These are phyloP conservation scores for Carettochelys insculpta DNA, from an alignment of 2,113 vertebrate species.

Conservation along the genomic window DNA sequence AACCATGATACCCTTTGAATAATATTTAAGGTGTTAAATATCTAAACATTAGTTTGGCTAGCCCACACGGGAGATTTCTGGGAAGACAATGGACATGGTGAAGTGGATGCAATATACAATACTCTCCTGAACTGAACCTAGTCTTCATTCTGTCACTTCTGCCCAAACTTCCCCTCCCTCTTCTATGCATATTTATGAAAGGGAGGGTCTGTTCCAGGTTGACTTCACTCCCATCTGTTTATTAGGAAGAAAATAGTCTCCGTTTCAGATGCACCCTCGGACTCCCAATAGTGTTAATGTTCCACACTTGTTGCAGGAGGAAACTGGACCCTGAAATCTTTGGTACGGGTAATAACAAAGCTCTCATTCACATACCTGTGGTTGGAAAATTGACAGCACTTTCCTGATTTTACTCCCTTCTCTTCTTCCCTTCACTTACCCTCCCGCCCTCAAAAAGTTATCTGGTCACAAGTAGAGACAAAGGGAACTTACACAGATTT, in stretches of 20 bases:
- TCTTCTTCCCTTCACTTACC: neutral
- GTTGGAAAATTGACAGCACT: conserved; percentile 56
- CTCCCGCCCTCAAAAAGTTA: neutral
- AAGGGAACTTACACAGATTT: conserved; percentile 62
- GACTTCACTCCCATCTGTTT: conserved; percentile 31
- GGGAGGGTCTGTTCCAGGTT: no score
- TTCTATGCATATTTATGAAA: neutral
- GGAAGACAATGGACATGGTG: neutral
- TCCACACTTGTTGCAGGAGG: conserved; percentile 39
- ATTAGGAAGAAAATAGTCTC: conserved; percentile 54
- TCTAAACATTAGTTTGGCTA: conserved; percentile 6
- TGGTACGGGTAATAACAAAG: conserved; percentile 51
- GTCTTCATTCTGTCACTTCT: conserved; percentile 30
- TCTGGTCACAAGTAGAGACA: conserved; percentile 43
- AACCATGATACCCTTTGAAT: neutral
- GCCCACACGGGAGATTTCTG: neutral
- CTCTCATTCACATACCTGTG: conserved; percentile 54
- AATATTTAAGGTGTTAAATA: conserved; percentile 32
- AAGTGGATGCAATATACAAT: neutral
- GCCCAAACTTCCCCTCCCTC: neutral
- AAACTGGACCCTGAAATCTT: conserved; percentile 58
- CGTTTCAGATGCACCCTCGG: conserved; percentile 61
- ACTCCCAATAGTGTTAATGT: conserved; percentile 42
- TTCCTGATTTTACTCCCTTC: conserved; percentile 33
- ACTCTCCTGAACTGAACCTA: neutral